Base-by-base conservation (phyloP, 2,888 invertebrate species). In the Eretmocerus hayati region DNA sequence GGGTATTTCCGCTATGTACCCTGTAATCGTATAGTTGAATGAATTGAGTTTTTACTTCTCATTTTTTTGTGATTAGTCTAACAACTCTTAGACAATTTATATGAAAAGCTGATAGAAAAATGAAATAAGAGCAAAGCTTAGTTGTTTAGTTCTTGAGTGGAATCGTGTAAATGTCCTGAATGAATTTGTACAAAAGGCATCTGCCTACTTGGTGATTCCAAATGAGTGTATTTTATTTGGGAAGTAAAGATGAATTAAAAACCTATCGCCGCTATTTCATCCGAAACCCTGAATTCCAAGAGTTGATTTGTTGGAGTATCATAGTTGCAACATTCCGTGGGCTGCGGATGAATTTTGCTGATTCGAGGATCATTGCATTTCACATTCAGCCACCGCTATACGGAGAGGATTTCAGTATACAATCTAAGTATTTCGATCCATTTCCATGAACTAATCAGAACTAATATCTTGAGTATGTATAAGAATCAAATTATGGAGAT, bases 201-300 rank as follows among this genome's bases (percentile, higher is more conserved):
- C 58, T 56, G 52, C 50, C 54, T 43, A 58, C 56, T 60, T 55
- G 58, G 54, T 57, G 53, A 55, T 59, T 58, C 52, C 56, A 59
- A 62, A 63, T 58, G 62, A 61, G 60, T 61, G 50, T 64, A 65
- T 66, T 67, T 67, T 67, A 65, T 65, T 66, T 65, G 62, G 57
- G 59, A 65, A 65, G 62, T 60, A 65, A 53, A 59, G 58, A 55
- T 58, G 57, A 58, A 60, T 62, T 60, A 58, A 56, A 56, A 51
- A 21, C n/a, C n/a, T n/a, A n/a, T n/a, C n/a, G n/a, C n/a, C n/a
- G n/a, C n/a, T n/a, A n/a, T n/a, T n/a, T n/a, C n/a, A n/a, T n/a
- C n/a, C n/a, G n/a, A n/a, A n/a, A n/a, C n/a, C n/a, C n/a, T n/a
- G n/a, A n/a, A n/a, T n/a, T n/a, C n/a, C n/a, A n/a, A n/a, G n/a